Evolutionary conservation across 2,113 vertebrate species (phyloP), one percentile per base, ranked within the genome.

Genomic region (Phodopus roborovskii): DNA sequence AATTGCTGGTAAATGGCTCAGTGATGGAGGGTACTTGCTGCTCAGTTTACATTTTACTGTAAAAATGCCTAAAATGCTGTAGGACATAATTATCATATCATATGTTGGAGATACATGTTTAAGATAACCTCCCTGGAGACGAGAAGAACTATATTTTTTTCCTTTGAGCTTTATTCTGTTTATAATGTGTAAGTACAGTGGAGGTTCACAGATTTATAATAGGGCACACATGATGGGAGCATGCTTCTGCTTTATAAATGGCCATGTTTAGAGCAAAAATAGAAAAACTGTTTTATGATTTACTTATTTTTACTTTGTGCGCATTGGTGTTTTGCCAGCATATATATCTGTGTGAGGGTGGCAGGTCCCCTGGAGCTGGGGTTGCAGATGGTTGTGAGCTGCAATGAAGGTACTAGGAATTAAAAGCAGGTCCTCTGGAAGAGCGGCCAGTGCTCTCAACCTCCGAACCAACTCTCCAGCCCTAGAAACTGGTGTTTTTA

Each of bases 401-500:
- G 70, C 70, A 19, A 39, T 73, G 36, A 39, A 19, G 5, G n/a
- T 71, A 7, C 70, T 39, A 17, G 70, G 19, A 4, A 73, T 73
- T 73, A 9, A 39, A n/a, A 36, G 4, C n/a, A 22, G 70, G 70
- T 22, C 70, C 70, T 73, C 36, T 73, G 70, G 70, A 73, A 73
- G 70, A 73, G 8, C 70, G 39, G 36, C n/a, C 33, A 22, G n/a
- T 73, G n/a, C n/a, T 73, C 16, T 39, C 19, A 39, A 39, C 70
- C 36, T 1, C 36, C n/a, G 17, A 71, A 9, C 70, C 30, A 9
- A 39, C 70, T 71, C 70, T 71, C 17, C 36, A 73, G 70, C n/a
- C n/a, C 70, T 73, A 42, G 62, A 33, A 90, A 81, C 62, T 39
- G 9, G 81, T 95, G 33, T 83, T 97, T 94, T 94, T 87, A 48